phyloP scores from a whole-genome alignment of 2,797 vertebrate species.

The Pseudochirops cupreus region DNA sequence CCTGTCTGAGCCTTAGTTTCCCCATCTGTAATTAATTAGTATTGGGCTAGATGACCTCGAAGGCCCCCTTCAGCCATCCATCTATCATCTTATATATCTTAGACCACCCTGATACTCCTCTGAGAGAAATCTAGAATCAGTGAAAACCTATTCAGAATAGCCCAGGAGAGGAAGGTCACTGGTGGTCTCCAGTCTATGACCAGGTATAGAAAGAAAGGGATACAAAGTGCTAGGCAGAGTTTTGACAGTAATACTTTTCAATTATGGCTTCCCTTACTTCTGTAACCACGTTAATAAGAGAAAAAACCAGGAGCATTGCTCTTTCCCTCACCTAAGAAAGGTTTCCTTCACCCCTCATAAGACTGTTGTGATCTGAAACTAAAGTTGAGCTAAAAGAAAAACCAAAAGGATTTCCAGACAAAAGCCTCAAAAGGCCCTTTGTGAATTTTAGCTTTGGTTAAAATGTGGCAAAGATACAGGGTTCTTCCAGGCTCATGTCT shows the following conservation, averaged over 20 bases:
- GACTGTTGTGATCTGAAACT: background rate
- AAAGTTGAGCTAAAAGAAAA: slow-evolving; percentile 27
- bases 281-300: background rate
- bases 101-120: background rate
- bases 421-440: slow-evolving; percentile 21
- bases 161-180: background rate
- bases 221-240: background rate
- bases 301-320: background rate
- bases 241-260: background rate
- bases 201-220: background rate
- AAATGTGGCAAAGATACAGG: slow-evolving; percentile 21
- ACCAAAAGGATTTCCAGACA: background rate
- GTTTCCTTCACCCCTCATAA: background rate
- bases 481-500: background rate
- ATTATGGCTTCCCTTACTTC: background rate
- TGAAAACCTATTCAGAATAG: background rate
- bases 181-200: background rate
- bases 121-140: background rate
- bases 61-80: background rate
- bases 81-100: background rate
- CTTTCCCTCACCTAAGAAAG: background rate
- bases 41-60: background rate
- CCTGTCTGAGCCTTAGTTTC: background rate
- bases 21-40: background rate
- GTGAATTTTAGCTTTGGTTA: slow-evolving; percentile 1